Evolutionary conservation across 2,797 vertebrate species (phyloP).

Genomic region (Lophotriccus pileatus): DNA sequence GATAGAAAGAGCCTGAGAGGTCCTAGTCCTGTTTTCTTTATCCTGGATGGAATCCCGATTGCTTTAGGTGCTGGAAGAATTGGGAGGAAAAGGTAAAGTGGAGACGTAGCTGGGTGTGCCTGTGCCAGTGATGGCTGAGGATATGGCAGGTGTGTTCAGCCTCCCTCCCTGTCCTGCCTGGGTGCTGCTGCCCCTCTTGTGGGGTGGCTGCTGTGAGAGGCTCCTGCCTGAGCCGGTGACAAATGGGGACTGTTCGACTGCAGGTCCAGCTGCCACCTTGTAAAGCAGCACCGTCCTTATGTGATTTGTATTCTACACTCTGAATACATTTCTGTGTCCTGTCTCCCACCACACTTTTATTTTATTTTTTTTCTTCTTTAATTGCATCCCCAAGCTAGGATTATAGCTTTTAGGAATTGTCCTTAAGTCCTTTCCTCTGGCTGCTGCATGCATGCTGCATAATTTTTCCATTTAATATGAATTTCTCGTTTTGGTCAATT

Average conservation of each 20-base stretch:
- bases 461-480: constrained; percentile 47
- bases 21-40: constrained; percentile 21
- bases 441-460: not conserved
- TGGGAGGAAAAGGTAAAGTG: not conserved
- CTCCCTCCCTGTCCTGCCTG: not conserved
- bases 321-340: not conserved
- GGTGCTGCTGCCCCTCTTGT: not conserved
- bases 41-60: not conserved
- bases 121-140: not conserved
- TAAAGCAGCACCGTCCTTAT: not conserved
- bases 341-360: not conserved
- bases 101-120: not conserved
- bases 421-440: not conserved
- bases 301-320: not conserved
- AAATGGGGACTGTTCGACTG: not conserved
- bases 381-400: not conserved
- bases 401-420: constrained; percentile 4
- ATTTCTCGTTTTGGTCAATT: constrained; percentile 45
- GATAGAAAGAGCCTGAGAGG: not conserved
- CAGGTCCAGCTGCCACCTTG: not conserved
- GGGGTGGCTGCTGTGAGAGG: not conserved
- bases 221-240: not conserved
- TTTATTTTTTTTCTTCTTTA: not conserved
- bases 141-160: accelerated
- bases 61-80: not conserved